Conservation (phyloP, 1,140 invertebrate species). For the Drosophila saltans region DNA sequence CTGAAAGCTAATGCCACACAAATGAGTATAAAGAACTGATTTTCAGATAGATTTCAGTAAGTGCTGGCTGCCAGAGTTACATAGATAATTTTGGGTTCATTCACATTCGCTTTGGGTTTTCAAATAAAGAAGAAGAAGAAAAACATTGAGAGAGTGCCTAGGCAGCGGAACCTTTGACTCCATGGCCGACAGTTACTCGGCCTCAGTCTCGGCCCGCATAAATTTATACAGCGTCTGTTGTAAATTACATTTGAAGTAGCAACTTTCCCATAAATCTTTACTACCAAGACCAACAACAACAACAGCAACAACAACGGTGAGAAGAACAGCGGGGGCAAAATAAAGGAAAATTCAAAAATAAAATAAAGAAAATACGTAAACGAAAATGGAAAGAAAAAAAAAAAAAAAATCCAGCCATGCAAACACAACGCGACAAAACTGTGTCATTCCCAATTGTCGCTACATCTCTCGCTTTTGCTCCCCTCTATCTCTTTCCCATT, state of each 20-base stretch:
- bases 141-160: conserved; percentile 4
- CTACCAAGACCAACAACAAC: conserved; percentile 29
- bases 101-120: not conserved
- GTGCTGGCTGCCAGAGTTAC: too few species aligned
- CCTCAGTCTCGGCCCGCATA: conserved; percentile 50
- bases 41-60: too few species aligned
- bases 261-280: conserved; percentile 74
- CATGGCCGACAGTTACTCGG: conserved; percentile 16
- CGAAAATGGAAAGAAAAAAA: conserved; percentile 49
- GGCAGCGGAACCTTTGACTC: conserved; percentile 28
- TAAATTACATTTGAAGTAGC: conserved; percentile 79
- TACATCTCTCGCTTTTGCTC: conserved; percentile 1
- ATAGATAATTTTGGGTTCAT: too few species aligned
- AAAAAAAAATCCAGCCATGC: conserved; percentile 31
- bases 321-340: conserved; percentile 42
- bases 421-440: conserved; percentile 61
- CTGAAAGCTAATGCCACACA: too few species aligned
- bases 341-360: conserved; percentile 39
- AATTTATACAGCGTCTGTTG: conserved; percentile 67
- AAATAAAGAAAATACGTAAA: conserved; percentile 15
- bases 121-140: not conserved
- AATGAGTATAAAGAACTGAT: too few species aligned
- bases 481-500: conserved; percentile 4
- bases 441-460: conserved; percentile 57
- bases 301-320: conserved; percentile 5